Base-by-base conservation (phyloP, 2,888 invertebrate species). In the Sphecodes monilicornis region DNA sequence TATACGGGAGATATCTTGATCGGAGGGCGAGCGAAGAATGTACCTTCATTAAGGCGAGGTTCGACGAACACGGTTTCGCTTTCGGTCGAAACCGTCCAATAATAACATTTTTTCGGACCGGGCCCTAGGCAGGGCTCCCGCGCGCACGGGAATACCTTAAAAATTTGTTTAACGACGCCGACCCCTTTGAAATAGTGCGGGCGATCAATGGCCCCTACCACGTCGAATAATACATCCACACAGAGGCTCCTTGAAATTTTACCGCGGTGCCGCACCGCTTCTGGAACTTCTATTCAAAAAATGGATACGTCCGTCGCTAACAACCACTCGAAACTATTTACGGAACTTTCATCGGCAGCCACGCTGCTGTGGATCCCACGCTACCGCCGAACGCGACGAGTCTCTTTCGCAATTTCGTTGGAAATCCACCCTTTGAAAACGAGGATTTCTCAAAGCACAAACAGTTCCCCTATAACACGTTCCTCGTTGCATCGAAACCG, bases 51-150 rank as follows among this genome's bases (percentile, higher is more conserved):
- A 90, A 90, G 90, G 81, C 80, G 79, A 77, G 73, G 73, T 87
- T 84, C 87, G 84, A 91, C 89, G 88, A 90, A 90, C 90, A 90
- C 89, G 90, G 85, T 90, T 90, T 90, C 90, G 90, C 90, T 90
- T 87, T 90, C 91, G 90, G 81, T 89, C 82, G 85, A 82, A 89
- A 89, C 82, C 74, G 68, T 81, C 86, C 88, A 90, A 90, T 90
- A 90, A 88, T 90, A 87, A 89, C 83, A 88, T 89, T 90, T 90
- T 89, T 90, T 90, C 89, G 84, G 85, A n/a, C 11, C 74, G 86
- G 85, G 86, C 72, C 86, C 71, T 80, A 79, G 79, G 10, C 22
- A 74, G 18, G 76, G 66, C 64, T 2, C 22, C 50, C 22, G 50
- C 50, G 22, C 57, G 1, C 69, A 39, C 60, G 82, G 50, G 76